phyloP scores from a whole-genome alignment of 2,113 vertebrate species.

The Zosterops hypoxanthus region DNA sequence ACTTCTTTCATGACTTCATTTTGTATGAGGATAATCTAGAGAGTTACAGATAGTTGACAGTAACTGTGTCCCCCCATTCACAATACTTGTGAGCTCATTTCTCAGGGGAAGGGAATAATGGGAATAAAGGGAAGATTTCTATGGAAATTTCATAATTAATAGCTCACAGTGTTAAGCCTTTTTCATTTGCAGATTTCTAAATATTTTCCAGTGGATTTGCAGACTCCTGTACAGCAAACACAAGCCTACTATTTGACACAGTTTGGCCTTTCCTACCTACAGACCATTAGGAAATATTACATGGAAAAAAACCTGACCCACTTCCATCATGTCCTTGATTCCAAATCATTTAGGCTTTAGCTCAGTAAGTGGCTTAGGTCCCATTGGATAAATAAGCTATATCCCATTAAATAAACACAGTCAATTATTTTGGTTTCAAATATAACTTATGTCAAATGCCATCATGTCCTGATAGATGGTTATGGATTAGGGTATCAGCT shows the following conservation, averaged over 20 bases:
- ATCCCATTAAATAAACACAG: neutral
- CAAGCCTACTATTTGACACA: neutral
- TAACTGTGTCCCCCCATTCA: neutral
- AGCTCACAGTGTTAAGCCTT: neutral
- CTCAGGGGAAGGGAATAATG: neutral
- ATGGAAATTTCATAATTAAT: slow-evolving; percentile 27
- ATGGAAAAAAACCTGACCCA: neutral
- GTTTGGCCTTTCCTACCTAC: neutral
- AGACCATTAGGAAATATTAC: neutral
- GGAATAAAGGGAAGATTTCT: neutral
- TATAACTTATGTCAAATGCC: neutral
- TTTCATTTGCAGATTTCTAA: neutral
- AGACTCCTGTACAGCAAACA: neutral
- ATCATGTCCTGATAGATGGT: neutral
- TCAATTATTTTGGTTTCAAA: neutral
- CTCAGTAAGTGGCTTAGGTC: neutral
- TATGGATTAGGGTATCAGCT: neutral
- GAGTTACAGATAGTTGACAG: neutral
- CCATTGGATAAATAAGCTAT: neutral
- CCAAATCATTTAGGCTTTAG: neutral
- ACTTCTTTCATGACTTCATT: neutral
- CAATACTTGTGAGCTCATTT: neutral
- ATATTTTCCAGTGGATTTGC: neutral
- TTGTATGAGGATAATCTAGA: neutral
- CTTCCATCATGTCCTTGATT: neutral